Conservation (phyloP, 2,797 vertebrate species). For the Gorsachius magnificus region DNA sequence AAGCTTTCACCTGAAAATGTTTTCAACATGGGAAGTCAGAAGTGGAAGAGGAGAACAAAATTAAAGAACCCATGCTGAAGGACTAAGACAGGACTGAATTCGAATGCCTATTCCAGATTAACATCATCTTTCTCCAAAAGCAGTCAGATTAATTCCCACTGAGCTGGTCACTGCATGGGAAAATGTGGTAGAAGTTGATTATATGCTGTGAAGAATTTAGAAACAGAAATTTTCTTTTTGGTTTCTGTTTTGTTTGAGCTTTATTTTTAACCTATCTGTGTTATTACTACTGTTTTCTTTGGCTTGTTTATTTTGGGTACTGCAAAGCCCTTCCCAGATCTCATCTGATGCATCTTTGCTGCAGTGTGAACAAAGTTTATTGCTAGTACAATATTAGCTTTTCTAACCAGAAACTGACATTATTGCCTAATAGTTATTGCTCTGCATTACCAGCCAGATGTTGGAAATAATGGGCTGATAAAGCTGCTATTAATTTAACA, state of each 20-base stretch:
- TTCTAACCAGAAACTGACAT: conserved; percentile 65
- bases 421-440: conserved; percentile 67
- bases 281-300: not conserved
- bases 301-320: not conserved
- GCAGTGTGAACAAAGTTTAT: conserved; percentile 38
- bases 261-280: not conserved
- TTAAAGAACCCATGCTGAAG: not conserved
- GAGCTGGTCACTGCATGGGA: not conserved
- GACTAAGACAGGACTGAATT: not conserved
- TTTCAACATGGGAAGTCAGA: not conserved
- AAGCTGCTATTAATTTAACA: conserved; percentile 68
- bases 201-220: not conserved
- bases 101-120: not conserved
- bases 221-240: not conserved
- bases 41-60: not conserved
- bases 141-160: not conserved
- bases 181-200: not conserved
- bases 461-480: conserved; percentile 69
- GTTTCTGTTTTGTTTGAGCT: not conserved
- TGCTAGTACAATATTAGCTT: conserved; percentile 55
- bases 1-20: not conserved
- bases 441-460: conserved; percentile 63
- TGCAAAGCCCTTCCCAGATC: not conserved
- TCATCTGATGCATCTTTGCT: conserved; percentile 1
- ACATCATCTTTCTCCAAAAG: not conserved